phyloP scores from a whole-genome alignment of 2,797 vertebrate species.

The Gambusia yucatana region DNA sequence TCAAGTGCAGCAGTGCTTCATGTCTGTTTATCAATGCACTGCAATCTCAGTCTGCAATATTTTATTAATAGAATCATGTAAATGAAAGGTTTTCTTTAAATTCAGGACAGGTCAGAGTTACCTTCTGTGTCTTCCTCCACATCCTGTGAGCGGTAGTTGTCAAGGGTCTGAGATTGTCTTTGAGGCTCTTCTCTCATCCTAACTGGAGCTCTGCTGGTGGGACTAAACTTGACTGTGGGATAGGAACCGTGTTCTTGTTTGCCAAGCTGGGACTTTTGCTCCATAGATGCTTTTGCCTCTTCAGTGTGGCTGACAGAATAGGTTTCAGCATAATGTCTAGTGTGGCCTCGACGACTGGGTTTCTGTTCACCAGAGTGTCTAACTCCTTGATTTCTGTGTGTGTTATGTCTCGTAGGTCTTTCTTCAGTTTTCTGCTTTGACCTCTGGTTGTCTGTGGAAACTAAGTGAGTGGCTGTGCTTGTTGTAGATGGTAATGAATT shows the following conservation, averaged over 20 bases:
- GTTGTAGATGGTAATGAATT: slow-evolving; percentile 43
- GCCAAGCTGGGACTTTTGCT: slow-evolving; percentile 6
- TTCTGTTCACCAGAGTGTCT: slow-evolving; percentile 39
- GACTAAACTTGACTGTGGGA: slow-evolving; percentile 75
- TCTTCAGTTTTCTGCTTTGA: slow-evolving; percentile 38
- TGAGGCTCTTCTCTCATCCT: slow-evolving; percentile 63
- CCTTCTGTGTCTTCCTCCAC: slow-evolving; percentile 69
- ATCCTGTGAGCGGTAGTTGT: slow-evolving; percentile 70
- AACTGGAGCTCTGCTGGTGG: slow-evolving; percentile 72
- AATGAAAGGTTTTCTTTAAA: slow-evolving; percentile 18
- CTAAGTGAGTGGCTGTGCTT: slow-evolving; percentile 33
- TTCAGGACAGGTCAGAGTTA: slow-evolving; percentile 31
- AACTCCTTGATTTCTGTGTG: slow-evolving; percentile 32
- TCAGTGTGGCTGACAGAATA: slow-evolving; percentile 15
- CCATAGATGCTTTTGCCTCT: slow-evolving; percentile 22
- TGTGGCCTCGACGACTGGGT: slow-evolving; percentile 29
- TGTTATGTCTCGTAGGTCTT: slow-evolving; percentile 36
- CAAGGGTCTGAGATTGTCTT: slow-evolving; percentile 71
- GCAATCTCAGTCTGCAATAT: background rate
- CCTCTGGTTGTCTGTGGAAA: slow-evolving; percentile 42
- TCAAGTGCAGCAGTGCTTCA: slow-evolving; percentile 40
- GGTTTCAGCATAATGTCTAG: background rate
- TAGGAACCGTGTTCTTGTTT: slow-evolving; percentile 48
- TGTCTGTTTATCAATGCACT: slow-evolving; percentile 30
- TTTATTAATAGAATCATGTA: background rate